phyloP scores from a whole-genome alignment of 2,888 invertebrate genomes.

The Campoplex capitator region DNA sequence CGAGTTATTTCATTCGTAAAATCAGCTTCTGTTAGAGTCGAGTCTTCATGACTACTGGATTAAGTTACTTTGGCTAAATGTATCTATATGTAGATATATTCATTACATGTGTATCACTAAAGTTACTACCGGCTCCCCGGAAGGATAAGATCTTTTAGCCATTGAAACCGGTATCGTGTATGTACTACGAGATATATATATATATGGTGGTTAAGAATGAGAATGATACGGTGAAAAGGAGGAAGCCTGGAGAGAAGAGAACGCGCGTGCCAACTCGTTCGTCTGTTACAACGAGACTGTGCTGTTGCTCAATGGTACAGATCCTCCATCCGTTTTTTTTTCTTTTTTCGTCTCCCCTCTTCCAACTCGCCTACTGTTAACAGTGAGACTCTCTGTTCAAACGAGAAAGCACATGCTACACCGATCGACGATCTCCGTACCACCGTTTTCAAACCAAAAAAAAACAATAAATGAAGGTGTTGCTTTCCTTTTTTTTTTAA shows the following conservation, averaged over 20 bases:
- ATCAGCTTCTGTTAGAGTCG: constrained; percentile 45
- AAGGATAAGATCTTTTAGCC: constrained; percentile 51
- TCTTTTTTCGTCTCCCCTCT: constrained; percentile 20
- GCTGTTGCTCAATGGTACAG: constrained; percentile 27
- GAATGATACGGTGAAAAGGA: constrained; percentile 45
- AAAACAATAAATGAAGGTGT: neutral
- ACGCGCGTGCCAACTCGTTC: constrained; percentile 58
- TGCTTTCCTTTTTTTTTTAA: neutral
- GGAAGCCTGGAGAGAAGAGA: constrained; percentile 42
- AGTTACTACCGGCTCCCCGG: constrained; percentile 29
- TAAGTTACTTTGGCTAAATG: constrained; percentile 44
- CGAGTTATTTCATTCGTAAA: constrained; percentile 43
- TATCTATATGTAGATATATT: neutral
- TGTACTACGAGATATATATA: neutral
- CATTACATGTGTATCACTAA: neutral
- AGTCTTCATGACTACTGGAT: constrained; percentile 46
- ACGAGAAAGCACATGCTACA: constrained; percentile 48
- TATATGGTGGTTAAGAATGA: constrained; percentile 39
- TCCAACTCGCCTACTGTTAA: constrained; percentile 44
- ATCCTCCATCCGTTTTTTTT: neutral
- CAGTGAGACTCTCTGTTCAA: constrained; percentile 57
- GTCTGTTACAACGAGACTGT: constrained; percentile 17
- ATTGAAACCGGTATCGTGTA: constrained; percentile 52
- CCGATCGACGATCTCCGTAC: neutral
- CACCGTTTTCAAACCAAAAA: neutral